These are phyloP conservation scores for Idaea straminata DNA, from an alignment of 2,888 invertebrate species.

Conservation along the genomic window DNA sequence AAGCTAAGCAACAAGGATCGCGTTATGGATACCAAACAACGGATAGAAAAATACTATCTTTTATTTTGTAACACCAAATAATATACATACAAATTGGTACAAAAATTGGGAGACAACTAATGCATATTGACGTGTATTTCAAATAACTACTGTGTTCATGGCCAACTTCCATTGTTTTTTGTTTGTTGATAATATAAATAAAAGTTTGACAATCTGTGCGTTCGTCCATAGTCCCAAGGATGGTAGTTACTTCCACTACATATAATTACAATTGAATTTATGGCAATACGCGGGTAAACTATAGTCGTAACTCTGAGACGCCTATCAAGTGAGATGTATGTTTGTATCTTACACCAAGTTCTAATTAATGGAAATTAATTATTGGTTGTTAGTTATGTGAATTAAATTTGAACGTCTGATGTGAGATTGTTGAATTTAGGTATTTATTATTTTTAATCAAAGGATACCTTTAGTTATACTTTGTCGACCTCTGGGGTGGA, in stretches of 20 bases:
- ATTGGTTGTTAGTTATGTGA: slow-evolving; percentile 6
- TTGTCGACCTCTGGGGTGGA: no score
- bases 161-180: no score
- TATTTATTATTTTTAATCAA: no score
- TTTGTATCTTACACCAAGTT: slow-evolving; percentile 13
- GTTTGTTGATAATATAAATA: background rate
- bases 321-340: slow-evolving; percentile 24
- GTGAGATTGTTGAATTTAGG: background rate
- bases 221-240: slow-evolving; percentile 45
- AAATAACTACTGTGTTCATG: no score
- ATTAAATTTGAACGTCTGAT: slow-evolving; percentile 2
- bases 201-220: slow-evolving; percentile 13
- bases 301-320: slow-evolving; percentile 16
- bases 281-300: slow-evolving; percentile 39
- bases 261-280: slow-evolving; percentile 76
- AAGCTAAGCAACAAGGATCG: no score
- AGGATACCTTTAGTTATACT: no score
- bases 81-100: no score
- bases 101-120: no score
- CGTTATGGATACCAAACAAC: no score
- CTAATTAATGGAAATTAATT: slow-evolving; percentile 14
- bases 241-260: slow-evolving; percentile 74
- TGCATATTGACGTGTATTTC: no score
- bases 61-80: no score
- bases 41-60: no score